phyloP scores from a whole-genome alignment of 2,888 invertebrate genomes.

The Unio delphinus region DNA sequence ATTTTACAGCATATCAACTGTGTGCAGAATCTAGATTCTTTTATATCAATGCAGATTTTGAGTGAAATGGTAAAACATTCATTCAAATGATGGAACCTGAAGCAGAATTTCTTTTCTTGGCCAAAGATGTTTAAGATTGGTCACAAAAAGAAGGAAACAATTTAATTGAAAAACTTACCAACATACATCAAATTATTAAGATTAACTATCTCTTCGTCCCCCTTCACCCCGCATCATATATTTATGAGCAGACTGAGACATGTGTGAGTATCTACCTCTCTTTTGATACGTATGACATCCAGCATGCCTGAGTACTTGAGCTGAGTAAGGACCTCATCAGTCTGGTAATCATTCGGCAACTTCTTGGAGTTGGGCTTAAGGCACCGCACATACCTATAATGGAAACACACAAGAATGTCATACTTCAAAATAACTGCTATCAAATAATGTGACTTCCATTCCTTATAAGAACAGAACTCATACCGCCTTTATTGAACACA shows the following conservation, averaged over 20 bases:
- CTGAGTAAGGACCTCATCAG: conserved; percentile 56
- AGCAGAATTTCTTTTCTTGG: no score
- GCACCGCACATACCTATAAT: conserved; percentile 63
- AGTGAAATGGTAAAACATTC: background rate
- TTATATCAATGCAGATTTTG: background rate
- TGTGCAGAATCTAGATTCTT: background rate
- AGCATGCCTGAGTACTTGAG: conserved; percentile 65
- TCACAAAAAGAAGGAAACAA: no score
- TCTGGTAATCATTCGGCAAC: conserved; percentile 50
- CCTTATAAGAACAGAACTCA: no score
- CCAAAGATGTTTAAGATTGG: no score
- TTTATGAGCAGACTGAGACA: background rate
- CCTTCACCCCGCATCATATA: no score
- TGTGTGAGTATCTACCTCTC: conserved; percentile 48
- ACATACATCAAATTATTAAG: no score
- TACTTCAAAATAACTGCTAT: background rate
- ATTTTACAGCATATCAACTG: no score
- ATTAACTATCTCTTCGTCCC: no score
- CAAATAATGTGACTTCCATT: no score
- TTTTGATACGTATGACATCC: conserved; percentile 64
- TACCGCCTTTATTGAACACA: no score
- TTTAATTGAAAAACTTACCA: no score
- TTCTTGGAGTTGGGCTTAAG: conserved; percentile 64
- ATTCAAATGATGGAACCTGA: no score
- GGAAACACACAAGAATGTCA: background rate